Evolutionary conservation across 2,113 vertebrate species (phyloP), one percentile per base, ranked within the genome.

Genomic region (Oncorhynchus mykiss): DNA sequence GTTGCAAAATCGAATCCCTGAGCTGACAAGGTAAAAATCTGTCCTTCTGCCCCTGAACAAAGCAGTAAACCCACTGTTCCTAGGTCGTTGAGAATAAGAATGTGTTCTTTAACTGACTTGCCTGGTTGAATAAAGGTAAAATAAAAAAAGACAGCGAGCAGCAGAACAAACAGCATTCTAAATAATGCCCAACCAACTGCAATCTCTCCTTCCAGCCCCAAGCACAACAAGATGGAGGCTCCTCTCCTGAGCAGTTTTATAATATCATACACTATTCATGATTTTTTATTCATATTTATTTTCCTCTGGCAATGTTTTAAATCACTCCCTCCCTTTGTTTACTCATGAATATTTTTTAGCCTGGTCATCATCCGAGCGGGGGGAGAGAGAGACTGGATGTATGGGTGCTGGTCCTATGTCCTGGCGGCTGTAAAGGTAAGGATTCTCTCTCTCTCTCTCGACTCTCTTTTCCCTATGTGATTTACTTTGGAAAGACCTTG

Each of bases 321-420:
- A 92, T 91, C 86, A 83, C 85, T 88, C 78, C 86, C 87, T 92
- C 76, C 86, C 87, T 92, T 92, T 93, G 90, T 93, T 93, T 93
- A 91, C 90, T 92, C 89, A 91, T 92, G 90, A 92, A 93, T 92
- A 92, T 92, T 90, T 92, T 84, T 54, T 51, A 60, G 25, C 18
- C 69, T 76, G 76, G 66, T 81, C 5, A 14, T 77, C 67, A 24
- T 57, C 4, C 39, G 20, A 31, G 6, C 39, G 68, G 64, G 70
- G 64, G 27, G 67, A 1, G 12, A 39, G 16, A 14, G 27, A n/a
- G 6, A 16, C 3, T 7, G 34, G 29, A 18, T 59, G 72, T 76
- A 54, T 54, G 79, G 49, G 72, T 72, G 22, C 29, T 34, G 62
- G 67, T 67, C 62, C 60, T 60, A 51, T 78, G 72, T 64, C 13